phyloP scores from a whole-genome alignment of 2,888 invertebrate species.

The Scaptomyza polygonia region DNA sequence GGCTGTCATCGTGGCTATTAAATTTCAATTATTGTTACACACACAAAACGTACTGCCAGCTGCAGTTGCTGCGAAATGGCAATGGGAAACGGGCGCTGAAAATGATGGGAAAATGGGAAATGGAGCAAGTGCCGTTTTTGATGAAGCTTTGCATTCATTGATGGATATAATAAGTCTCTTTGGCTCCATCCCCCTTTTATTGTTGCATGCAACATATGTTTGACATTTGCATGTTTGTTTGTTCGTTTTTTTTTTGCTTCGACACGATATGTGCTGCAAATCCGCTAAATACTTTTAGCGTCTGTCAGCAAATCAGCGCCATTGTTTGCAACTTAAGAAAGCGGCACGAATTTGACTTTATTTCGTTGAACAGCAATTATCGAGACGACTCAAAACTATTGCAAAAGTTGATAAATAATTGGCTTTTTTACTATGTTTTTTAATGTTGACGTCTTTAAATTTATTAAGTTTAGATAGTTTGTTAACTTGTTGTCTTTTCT shows the following conservation, averaged over 20 bases:
- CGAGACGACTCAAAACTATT: not conserved
- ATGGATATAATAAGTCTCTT: conserved; percentile 19
- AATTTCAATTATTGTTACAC: conserved; percentile 79
- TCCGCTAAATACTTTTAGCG: not conserved
- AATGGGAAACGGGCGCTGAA: conserved; percentile 56
- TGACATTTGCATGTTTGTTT: conserved; percentile 18
- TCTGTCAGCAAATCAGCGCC: conserved; percentile 1
- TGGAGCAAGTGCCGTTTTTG: conserved; percentile 54
- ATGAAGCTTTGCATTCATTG: conserved; percentile 48
- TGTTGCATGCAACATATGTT: conserved; percentile 21
- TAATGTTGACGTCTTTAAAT: no score
- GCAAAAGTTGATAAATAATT: not conserved
- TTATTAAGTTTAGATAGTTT: no score
- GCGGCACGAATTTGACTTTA: not conserved
- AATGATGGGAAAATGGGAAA: conserved; percentile 47
- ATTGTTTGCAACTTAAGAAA: not conserved
- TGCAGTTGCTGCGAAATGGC: conserved; percentile 35
- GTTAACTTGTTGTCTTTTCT: no score
- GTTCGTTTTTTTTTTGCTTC: conserved; percentile 10
- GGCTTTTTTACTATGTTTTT: not conserved
- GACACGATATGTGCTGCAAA: conserved; percentile 2
- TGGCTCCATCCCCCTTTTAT: not conserved
- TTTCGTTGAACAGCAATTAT: conserved; percentile 6
- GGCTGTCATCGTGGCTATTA: conserved; percentile 75
- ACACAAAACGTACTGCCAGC: conserved; percentile 37